phyloP scores from a whole-genome alignment of 2,888 invertebrate genomes.

The Nymphalis urticae region DNA sequence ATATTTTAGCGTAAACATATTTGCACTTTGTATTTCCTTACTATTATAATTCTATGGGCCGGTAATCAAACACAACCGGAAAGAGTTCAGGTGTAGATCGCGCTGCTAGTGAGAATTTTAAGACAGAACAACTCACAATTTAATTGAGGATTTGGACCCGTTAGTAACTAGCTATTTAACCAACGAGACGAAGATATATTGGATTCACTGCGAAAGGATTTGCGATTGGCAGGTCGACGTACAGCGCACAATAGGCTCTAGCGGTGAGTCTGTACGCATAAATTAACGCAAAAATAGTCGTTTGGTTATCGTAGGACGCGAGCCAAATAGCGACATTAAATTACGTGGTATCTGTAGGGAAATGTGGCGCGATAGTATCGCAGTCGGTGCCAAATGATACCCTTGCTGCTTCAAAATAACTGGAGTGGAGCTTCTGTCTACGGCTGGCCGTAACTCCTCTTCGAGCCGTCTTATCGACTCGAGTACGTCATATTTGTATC shows the following conservation, averaged over 20 bases:
- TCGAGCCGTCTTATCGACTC: background rate
- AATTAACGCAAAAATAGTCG: conserved; percentile 49
- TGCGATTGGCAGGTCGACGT: conserved; percentile 3
- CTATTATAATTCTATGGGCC: too few relatives aligned
- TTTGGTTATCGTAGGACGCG: conserved; percentile 45
- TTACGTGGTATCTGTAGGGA: conserved; percentile 74
- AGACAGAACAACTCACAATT: too few relatives aligned
- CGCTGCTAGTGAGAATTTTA: too few relatives aligned
- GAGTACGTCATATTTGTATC: conserved; percentile 13
- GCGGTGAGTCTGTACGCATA: conserved; percentile 34
- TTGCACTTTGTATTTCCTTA: too few relatives aligned
- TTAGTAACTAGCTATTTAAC: too few relatives aligned
- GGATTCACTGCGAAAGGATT: background rate
- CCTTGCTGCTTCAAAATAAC: conserved; percentile 72
- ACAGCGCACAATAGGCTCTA: background rate
- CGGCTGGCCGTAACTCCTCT: conserved; percentile 13
- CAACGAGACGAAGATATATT: too few relatives aligned
- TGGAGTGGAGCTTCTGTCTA: conserved; percentile 38
- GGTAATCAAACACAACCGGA: too few relatives aligned
- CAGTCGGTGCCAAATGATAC: conserved; percentile 76
- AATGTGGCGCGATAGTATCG: conserved; percentile 71
- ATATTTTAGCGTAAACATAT: too few relatives aligned
- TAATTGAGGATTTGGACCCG: too few relatives aligned
- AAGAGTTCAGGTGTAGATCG: too few relatives aligned
- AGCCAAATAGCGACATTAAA: conserved; percentile 75